Percentiles rank a stretch among this genome's conserved stretches.
These are phyloP conservation scores for Podarcis lilfordi DNA, from an alignment of 2,797 vertebrate genomes.

Conservation along the genomic window DNA sequence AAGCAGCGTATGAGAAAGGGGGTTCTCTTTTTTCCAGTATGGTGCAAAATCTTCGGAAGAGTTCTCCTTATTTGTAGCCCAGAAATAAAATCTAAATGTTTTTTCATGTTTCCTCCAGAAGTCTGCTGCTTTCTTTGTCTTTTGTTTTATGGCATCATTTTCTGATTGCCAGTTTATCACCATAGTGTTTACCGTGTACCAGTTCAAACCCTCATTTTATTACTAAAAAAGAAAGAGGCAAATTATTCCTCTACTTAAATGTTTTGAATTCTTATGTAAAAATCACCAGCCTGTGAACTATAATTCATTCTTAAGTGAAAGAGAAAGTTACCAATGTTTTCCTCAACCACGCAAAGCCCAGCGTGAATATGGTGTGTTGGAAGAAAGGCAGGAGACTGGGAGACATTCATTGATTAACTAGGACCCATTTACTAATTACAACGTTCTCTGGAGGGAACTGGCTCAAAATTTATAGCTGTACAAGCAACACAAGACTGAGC, in stretches of 20 bases:
- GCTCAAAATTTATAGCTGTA: not conserved
- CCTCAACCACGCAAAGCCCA: not conserved
- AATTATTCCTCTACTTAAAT: constrained; percentile 20
- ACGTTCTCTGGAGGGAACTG: not conserved
- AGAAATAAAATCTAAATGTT: constrained; percentile 7
- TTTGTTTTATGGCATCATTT: not conserved
- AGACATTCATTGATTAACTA: not conserved
- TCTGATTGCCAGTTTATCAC: not conserved
- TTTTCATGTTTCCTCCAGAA: constrained; percentile 11
- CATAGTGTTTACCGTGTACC: not conserved
- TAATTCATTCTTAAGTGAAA: not conserved
- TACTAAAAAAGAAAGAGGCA: too few species aligned
- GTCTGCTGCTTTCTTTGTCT: not conserved
- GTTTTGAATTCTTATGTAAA: constrained; percentile 24
- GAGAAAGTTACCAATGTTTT: not conserved
- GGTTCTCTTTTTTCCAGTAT: not conserved
- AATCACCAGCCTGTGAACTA: not conserved
- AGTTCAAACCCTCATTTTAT: constrained; percentile 12
- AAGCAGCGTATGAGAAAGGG: not conserved
- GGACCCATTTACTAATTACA: not conserved
- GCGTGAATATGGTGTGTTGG: not conserved
- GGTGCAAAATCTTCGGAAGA: constrained; percentile 2
- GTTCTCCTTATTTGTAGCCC: constrained; percentile 4
- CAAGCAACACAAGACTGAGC: not conserved
- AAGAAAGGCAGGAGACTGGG: not conserved